Percentiles rank a stretch among this genome's conserved stretches.
Conservation (phyloP, 2,113 vertebrate genomes). For the Gnathonemus longibarbis region DNA sequence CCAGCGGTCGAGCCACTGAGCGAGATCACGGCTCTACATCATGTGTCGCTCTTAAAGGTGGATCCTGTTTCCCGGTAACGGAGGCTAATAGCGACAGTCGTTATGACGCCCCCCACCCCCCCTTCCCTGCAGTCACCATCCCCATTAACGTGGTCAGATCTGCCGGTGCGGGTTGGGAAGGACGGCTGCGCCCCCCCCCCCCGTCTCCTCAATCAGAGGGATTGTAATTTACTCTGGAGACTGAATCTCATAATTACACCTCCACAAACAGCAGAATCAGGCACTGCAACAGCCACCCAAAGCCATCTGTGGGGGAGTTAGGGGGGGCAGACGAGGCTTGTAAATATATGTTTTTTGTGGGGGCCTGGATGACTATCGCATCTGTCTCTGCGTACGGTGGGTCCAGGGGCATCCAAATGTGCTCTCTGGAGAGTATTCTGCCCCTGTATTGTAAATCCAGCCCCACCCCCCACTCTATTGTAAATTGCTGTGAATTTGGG, state of each 20-base stretch:
- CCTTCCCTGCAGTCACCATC: constrained; percentile 24
- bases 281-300: constrained; percentile 6
- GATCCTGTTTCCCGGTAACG: constrained; percentile 39
- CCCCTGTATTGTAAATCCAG: background rate
- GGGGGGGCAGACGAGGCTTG: background rate
- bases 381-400: background rate
- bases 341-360: constrained; percentile 1
- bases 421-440: background rate
- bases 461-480: background rate
- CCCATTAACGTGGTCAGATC: constrained; percentile 38
- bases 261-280: constrained; percentile 22
- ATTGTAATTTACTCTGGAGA: constrained; percentile 40
- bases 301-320: background rate
- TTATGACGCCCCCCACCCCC: constrained; percentile 13
- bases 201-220: constrained; percentile 29
- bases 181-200: background rate
- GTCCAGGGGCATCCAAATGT: background rate
- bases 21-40: constrained; percentile 36
- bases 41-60: constrained; percentile 47
- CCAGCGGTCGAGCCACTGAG: constrained; percentile 24
- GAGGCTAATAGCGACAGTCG: constrained; percentile 31
- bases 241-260: constrained; percentile 33
- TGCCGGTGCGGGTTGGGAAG: constrained; percentile 23
- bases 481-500: background rate
- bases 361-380: background rate